phyloP scores from a whole-genome alignment of 2,113 vertebrate species.

The Pterocles orientalis region DNA sequence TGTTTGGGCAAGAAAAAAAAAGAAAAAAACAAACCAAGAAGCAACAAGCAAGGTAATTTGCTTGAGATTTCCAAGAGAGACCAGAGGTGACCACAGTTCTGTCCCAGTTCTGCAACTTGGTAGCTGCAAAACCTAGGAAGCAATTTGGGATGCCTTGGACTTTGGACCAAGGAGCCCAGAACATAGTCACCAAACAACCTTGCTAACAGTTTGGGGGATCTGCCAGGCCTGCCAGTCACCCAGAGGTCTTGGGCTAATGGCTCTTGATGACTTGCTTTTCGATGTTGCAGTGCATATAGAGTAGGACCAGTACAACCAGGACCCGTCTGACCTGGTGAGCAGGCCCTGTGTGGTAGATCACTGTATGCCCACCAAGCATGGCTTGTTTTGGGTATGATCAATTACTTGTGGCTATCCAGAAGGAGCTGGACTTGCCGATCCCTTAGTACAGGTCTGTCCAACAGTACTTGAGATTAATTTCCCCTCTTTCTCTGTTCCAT shows the following conservation, averaged over 20 bases:
- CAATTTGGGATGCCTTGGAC: not conserved
- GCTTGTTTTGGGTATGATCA: not conserved
- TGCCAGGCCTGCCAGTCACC: not conserved
- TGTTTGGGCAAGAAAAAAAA: not conserved
- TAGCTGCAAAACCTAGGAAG: not conserved
- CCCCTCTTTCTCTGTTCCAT: not conserved
- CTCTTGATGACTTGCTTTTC: not conserved
- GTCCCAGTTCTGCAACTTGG: not conserved
- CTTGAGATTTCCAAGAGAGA: not conserved
- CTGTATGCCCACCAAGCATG: not conserved
- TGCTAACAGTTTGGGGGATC: not conserved
- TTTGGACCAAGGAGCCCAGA: not conserved
- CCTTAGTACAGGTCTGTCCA: not conserved
- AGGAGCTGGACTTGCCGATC: not conserved
- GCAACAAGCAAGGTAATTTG: not conserved
- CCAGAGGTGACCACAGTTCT: not conserved
- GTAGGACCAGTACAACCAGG: not conserved
- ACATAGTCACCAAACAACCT: not conserved
- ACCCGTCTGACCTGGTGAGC: not conserved
- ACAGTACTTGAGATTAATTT: not conserved
- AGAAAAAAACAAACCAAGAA: not conserved
- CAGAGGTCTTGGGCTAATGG: not conserved
- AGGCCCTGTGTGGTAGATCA: not conserved
- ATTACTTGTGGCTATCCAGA: not conserved
- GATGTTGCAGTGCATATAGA: not conserved